These are phyloP conservation scores for Tympanoctomys barrerae DNA, from an alignment of 2,797 vertebrate genomes.

Conservation along the genomic window DNA sequence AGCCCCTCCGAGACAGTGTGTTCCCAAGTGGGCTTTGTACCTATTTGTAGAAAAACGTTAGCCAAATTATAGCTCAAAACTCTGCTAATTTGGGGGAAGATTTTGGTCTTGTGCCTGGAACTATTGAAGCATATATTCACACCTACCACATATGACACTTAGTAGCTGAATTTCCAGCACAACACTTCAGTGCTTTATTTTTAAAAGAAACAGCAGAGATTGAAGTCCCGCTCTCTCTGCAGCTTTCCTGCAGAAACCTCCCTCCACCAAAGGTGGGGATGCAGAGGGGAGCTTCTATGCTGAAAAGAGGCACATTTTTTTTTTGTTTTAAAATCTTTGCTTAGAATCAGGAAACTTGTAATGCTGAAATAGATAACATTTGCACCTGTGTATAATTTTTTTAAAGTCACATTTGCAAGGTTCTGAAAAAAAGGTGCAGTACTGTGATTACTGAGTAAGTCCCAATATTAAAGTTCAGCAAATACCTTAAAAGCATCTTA, in stretches of 20 bases:
- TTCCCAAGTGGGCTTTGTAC: constrained; percentile 72
- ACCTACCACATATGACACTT: constrained; percentile 81
- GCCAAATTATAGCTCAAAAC: constrained; percentile 80
- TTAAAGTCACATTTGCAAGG: constrained; percentile 16
- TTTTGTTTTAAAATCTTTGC: constrained; percentile 59
- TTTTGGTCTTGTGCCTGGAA: constrained; percentile 84
- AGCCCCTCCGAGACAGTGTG: not conserved
- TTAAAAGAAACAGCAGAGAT: constrained; percentile 75
- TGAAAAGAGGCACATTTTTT: not conserved
- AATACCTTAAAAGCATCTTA: not conserved
- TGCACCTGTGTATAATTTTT: not conserved
- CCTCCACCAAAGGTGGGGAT: constrained; percentile 3
- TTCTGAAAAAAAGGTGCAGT: not conserved
- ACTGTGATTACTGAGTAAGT: not conserved
- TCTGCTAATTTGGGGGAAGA: constrained; percentile 80
- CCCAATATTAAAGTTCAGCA: not conserved
- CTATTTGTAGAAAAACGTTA: constrained; percentile 80
- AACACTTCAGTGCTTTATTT: constrained; percentile 78
- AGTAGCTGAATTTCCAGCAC: constrained; percentile 82
- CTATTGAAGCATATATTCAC: constrained; percentile 81
- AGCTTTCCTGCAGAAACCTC: constrained; percentile 55
- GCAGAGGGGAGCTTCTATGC: not conserved
- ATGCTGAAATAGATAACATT: constrained; percentile 30
- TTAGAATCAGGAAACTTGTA: not conserved
- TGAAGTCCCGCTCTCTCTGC: constrained; percentile 60